Base-by-base conservation (phyloP, 2,888 invertebrate genomes). In the Pterobdella sp. region DNA sequence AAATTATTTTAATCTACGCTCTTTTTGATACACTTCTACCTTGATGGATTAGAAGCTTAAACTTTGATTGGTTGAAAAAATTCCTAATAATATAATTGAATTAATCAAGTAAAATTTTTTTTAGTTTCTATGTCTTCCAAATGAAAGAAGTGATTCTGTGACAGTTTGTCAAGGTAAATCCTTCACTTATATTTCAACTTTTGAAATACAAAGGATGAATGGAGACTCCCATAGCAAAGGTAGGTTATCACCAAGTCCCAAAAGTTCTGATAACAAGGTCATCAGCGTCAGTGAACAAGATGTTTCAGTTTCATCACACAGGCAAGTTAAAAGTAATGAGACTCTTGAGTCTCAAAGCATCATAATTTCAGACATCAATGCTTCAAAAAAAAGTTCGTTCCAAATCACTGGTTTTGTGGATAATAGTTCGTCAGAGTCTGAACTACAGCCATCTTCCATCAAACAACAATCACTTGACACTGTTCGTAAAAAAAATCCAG, bases 161-260 rank as follows among this genome's bases (percentile, higher is more conserved):
- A 42, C 42, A 42, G 18, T 14, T 42, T 42, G n/a, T n/a, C n/a
- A n/a, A n/a, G n/a, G n/a, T n/a, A n/a, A 42, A 18, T 42, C 42
- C 10, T 42, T 18, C 42, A 42, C 42, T 18, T 18, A 42, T 18
- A 14, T 42, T 18, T 14, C 42, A 7, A 42, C 42, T 18, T 42
- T 18, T 18, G 18, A 42, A 7, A 14, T 18, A 3, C 26, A 71
- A 71, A 71, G 42, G 63, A 71, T 71, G 71, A 71, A 71, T 71
- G 71, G 71, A 52, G 71, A 71, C 34, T 71, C 71, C 34, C 29
- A 60, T n/a, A 60, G 52, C 34, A 71, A 60, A 36, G 71, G 56
- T 71, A 71, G 34, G 34, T 31, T 71, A 35, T 63, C 22, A 56
- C n/a, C n/a, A 22, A 22, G 3, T 4, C 18, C 42, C 7, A 42